phyloP scores from a whole-genome alignment of 2,113 vertebrate species.

The Eubucco bourcierii region DNA sequence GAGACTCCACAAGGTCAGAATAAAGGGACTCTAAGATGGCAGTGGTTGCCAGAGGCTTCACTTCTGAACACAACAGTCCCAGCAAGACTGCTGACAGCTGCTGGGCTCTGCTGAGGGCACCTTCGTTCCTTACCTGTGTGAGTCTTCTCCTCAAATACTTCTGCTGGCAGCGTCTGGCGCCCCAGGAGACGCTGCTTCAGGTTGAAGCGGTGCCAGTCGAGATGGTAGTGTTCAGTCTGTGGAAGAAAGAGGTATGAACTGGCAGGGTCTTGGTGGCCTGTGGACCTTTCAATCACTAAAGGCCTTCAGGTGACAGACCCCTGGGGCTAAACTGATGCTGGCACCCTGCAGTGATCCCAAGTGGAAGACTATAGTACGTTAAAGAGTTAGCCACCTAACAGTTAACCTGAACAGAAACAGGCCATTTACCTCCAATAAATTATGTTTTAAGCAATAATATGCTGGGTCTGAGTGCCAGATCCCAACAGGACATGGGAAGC shows the following conservation, averaged over 20 bases:
- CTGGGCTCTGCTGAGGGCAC: not conserved
- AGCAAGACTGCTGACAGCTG: fast-evolving
- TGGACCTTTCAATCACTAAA: not conserved
- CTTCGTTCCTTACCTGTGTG: conserved; percentile 61
- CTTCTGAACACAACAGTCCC: not conserved
- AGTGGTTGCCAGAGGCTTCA: not conserved
- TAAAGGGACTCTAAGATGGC: not conserved
- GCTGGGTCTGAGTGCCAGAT: not conserved
- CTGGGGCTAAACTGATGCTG: not conserved
- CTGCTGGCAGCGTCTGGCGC: conserved; percentile 66
- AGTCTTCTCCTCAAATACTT: conserved; percentile 89
- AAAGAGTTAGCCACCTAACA: not conserved
- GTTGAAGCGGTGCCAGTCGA: conserved; percentile 98
- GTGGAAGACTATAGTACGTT: not conserved
- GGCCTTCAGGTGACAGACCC: not conserved
- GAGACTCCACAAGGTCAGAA: not conserved
- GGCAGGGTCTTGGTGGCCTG: not conserved
- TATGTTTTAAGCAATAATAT: fast-evolving
- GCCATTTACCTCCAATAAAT: not conserved
- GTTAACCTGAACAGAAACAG: not conserved
- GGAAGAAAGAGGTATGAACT: not conserved
- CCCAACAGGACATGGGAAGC: not conserved
- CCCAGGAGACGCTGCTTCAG: conserved; percentile 86
- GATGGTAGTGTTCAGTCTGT: conserved; percentile 92
- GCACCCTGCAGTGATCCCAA: not conserved